Percentiles rank a stretch among this genome's conserved stretches.
Conservation (phyloP, 2,113 vertebrate species). For the Erythrocebus patas region DNA sequence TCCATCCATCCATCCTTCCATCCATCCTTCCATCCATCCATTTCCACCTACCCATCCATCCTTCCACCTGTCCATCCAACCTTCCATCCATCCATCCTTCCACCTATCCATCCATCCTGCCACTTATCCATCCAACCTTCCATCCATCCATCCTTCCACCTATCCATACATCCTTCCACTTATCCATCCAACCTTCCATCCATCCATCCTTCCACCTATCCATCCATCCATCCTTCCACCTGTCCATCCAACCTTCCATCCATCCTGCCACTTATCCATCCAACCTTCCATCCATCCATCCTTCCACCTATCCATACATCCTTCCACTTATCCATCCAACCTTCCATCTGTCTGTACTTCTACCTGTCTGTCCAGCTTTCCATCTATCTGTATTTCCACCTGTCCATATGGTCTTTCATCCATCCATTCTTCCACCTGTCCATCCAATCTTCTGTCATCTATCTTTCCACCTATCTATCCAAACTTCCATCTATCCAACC, state of each 20-base stretch:
- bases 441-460: not conserved
- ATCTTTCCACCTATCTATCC: not conserved
- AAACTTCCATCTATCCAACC: not conserved
- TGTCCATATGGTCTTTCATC: no score
- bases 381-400: no score
- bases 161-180: not conserved
- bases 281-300: not conserved
- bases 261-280: not conserved
- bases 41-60: not conserved
- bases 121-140: fast-evolving
- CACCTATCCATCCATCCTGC: not conserved
- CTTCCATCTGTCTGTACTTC: no score
- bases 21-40: not conserved
- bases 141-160: not conserved
- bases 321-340: not conserved
- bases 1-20: no score
- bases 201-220: not conserved
- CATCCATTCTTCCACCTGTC: not conserved
- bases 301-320: not conserved
- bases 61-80: not conserved
- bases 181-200: not conserved
- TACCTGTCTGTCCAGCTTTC: not conserved
- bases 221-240: not conserved
- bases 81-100: not conserved
- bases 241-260: not conserved